Conservation (phyloP, 2,113 vertebrate species). For the Ciconia boyciana region DNA sequence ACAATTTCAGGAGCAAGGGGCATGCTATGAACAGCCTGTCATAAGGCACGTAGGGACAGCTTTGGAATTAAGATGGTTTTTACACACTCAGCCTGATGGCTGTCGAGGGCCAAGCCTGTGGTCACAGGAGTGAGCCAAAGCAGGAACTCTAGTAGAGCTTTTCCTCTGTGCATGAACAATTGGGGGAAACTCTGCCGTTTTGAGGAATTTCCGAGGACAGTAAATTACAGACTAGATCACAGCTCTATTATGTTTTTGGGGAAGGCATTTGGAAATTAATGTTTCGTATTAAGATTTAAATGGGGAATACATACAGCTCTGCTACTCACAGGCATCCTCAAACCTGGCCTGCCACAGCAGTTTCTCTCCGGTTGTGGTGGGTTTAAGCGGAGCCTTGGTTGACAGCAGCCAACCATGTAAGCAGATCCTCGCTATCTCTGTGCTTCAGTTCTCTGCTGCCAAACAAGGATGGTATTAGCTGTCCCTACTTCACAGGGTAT, state of each 20-base stretch:
- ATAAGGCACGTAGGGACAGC: constrained; percentile 4
- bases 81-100: not conserved
- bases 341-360: not conserved
- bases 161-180: constrained; percentile 72
- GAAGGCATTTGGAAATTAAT: constrained; percentile 71
- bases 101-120: not conserved
- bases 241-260: constrained; percentile 61
- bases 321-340: not conserved
- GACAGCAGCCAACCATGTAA: not conserved
- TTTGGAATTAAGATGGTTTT: constrained; percentile 48
- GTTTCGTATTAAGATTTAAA: constrained; percentile 50
- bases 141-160: constrained; percentile 54
- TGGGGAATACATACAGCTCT: not conserved
- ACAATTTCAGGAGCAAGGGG: not conserved
- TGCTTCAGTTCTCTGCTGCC: not conserved
- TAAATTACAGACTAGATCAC: constrained; percentile 62
- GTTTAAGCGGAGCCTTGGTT: not conserved
- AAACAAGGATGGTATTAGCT: not conserved
- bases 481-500: not conserved
- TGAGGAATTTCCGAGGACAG: constrained; percentile 74
- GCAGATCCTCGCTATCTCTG: fast-evolving
- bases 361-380: not conserved
- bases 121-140: not conserved
- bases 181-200: constrained; percentile 68
- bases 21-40: not conserved